Conservation (phyloP, 1,140 invertebrate species). For the Asbolus verrucosus region DNA sequence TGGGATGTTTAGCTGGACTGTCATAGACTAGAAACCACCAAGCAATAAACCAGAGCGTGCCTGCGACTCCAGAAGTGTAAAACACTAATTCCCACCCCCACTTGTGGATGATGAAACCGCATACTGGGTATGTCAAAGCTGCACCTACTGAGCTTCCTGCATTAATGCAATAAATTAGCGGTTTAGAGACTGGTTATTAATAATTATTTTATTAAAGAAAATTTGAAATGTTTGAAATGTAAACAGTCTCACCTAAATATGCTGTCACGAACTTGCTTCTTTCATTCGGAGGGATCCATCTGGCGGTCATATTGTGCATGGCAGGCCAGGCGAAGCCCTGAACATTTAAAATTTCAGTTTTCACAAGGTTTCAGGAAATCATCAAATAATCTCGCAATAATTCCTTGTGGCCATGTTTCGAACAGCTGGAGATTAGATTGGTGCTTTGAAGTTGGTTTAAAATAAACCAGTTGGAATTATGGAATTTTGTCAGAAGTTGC, state of each 20-base stretch:
- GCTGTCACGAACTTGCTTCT: slow-evolving; percentile 80
- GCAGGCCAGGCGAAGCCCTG: slow-evolving; percentile 87
- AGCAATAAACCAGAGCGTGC: slow-evolving; percentile 75
- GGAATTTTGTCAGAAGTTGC: no score
- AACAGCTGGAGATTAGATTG: not conserved
- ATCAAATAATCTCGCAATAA: no score
- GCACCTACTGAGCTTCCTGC: slow-evolving; percentile 78
- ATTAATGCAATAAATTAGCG: slow-evolving; percentile 1
- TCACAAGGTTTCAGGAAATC: no score
- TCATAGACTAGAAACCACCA: slow-evolving; percentile 76
- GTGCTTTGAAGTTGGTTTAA: no score
- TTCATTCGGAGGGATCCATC: slow-evolving; percentile 87
- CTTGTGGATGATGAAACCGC: slow-evolving; percentile 73
- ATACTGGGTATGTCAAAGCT: slow-evolving; percentile 77
- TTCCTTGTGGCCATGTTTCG: no score
- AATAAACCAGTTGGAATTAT: no score
- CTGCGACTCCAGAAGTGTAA: slow-evolving; percentile 75
- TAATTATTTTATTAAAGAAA: no score
- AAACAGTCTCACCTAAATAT: slow-evolving; percentile 75
- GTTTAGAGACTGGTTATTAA: no score
- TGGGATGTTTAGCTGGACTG: slow-evolving; percentile 79
- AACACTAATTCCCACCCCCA: slow-evolving; percentile 84
- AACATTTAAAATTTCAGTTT: no score
- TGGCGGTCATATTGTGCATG: slow-evolving; percentile 83
- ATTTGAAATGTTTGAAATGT: no score